These are phyloP conservation scores for Eupithecia subfuscata DNA, from an alignment of 2,888 invertebrate genomes.

Conservation along the genomic window DNA sequence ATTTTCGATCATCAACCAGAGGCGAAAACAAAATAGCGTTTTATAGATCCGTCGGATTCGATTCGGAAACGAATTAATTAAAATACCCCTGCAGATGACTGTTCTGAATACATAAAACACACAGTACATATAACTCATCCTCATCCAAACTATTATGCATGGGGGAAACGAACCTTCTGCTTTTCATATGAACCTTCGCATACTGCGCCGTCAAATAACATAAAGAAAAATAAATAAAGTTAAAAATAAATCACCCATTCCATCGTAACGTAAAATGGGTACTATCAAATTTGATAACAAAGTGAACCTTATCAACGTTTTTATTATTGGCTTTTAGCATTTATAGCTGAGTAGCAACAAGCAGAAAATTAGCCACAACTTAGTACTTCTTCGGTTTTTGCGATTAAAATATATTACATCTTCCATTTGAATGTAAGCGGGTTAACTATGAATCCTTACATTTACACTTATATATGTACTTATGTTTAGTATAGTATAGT, in stretches of 20 bases:
- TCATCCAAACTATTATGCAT: background rate
- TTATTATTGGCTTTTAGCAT: background rate
- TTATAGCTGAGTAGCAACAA: background rate
- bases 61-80: too few relatives aligned
- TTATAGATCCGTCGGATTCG: too few relatives aligned
- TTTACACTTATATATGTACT: too few relatives aligned
- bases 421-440: background rate
- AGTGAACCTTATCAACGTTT: background rate
- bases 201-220: background rate
- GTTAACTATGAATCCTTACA: background rate
- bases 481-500: too few relatives aligned
- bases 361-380: background rate
- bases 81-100: too few relatives aligned
- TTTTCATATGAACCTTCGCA: background rate
- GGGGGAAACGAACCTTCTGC: background rate
- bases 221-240: background rate
- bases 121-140: background rate
- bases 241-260: background rate
- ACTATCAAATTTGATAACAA: background rate
- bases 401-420: background rate
- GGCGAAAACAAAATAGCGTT: too few relatives aligned
- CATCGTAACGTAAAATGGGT: background rate
- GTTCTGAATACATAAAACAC: background rate
- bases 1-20: too few relatives aligned
- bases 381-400: background rate